Evolutionary conservation across 1,140 invertebrate species (phyloP), one percentile per base, ranked within the genome.

Genomic region (Tetranychus cinnabarinus): DNA sequence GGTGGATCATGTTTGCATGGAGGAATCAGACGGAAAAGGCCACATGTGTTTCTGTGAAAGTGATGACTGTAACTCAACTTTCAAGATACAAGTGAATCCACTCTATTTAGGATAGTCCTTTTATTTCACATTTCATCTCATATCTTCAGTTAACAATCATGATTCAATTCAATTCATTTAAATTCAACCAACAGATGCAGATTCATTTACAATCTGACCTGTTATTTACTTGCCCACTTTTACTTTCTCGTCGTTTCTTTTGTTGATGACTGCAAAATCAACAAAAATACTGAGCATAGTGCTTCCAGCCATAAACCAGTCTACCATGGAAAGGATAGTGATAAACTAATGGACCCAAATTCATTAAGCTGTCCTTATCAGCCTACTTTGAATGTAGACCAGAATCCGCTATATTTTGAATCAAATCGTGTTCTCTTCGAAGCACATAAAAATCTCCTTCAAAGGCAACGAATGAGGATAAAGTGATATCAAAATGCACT

Each of bases 21-120:
- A 86, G 81, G 87, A 91, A 85, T 87, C 86, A 82, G 87, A 85
- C 77, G 86, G 87, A 76, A 87, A 82, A 72, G 88, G 88, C 76
- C 86, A 91, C 79, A 91, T 92, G 87, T 92, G 88, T 79, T 92
- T 92, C 80, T 93, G 88, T 80, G 87, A 92, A 79, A 85, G 88
- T 77, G 87, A 91, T 79, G 85, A 85, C 82, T 93, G 88, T 78
- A 93, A 92, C 75, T 42, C 23, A 23, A 23, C 23, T 23, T 23
- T 23, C 23, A 23, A 23, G 23, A 23, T 23, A 23, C 23, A 23
- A 23, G 23, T 23, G 23, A 23, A 23, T 23, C 23, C 23, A 23
- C 23, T 23, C 23, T 23, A 23, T 23, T 23, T 23, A 23, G 23
- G 23, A 23, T 23, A 23, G 23, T 23, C 23, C 23, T 23, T 23